These are phyloP conservation scores for Uloborus plumipes DNA, from an alignment of 2,888 invertebrate genomes.

Conservation along the genomic window DNA sequence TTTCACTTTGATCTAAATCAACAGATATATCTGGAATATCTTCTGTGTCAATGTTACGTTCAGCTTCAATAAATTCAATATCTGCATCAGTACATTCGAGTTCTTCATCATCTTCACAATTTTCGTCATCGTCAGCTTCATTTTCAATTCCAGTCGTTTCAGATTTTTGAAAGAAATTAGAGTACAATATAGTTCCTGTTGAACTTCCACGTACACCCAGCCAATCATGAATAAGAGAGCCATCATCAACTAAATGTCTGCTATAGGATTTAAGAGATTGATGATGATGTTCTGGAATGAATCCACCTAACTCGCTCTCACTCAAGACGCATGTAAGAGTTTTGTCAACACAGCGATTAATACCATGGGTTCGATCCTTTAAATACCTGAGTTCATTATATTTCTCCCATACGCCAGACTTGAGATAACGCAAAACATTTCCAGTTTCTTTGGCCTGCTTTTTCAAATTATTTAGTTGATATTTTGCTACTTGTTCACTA, in stretches of 20 bases:
- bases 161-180: no score
- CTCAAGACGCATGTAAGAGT: not conserved
- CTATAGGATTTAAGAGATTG: not conserved
- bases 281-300: constrained; percentile 12
- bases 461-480: constrained; percentile 38
- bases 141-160: not conserved
- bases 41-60: constrained; percentile 31
- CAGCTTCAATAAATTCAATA: constrained; percentile 48
- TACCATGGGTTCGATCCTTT: constrained; percentile 18
- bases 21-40: constrained; percentile 24
- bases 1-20: not conserved
- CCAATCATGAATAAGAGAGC: constrained; percentile 33
- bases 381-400: not conserved
- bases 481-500: constrained; percentile 74
- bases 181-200: not conserved
- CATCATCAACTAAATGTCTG: constrained; percentile 25
- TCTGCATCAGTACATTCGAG: constrained; percentile 26
- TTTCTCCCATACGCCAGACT: constrained; percentile 18
- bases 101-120: not conserved
- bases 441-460: constrained; percentile 1
- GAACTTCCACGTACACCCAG: constrained; percentile 17
- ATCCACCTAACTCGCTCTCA: constrained; percentile 2
- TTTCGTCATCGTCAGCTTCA: no score
- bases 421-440: constrained; percentile 21
- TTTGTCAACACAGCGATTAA: not conserved